Evolutionary conservation across 2,888 invertebrate species (phyloP).

Genomic region (Sussaba pulchella): DNA sequence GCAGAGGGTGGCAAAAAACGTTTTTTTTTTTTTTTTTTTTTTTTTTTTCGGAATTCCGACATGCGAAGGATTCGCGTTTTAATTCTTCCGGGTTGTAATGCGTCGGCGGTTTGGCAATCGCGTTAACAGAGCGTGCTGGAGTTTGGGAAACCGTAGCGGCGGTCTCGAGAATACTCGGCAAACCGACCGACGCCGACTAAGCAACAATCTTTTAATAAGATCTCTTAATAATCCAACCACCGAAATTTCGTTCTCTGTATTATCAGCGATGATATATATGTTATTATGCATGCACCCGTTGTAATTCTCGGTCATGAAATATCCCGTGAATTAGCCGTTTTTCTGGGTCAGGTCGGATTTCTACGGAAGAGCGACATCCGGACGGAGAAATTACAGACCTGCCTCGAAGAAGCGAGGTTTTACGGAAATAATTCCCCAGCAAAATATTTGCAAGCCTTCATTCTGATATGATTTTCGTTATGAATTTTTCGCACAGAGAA

Average conservation of each 20-base stretch:
- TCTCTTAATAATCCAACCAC: conserved; percentile 64
- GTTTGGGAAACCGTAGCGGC: conserved; percentile 35
- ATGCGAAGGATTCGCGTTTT: conserved; percentile 8
- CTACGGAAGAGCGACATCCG: background rate
- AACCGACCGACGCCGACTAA: conserved; percentile 57
- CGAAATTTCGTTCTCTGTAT: conserved; percentile 46
- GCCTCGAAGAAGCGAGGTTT: background rate
- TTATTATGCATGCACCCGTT: no score
- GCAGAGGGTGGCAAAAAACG: conserved; percentile 23
- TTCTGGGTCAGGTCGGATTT: conserved; percentile 34
- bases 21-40: no score
- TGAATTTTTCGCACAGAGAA: background rate
- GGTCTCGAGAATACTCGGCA: conserved; percentile 55
- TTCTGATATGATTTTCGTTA: background rate
- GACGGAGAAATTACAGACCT: background rate
- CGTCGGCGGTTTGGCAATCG: conserved; percentile 14
- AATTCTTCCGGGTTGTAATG: conserved; percentile 41
- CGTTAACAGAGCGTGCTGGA: conserved; percentile 16
- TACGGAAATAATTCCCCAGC: background rate
- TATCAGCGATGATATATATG: conserved; percentile 6
- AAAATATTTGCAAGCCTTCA: background rate
- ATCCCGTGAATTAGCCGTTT: conserved; percentile 24
- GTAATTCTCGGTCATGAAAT: conserved; percentile 16
- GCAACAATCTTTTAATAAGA: conserved; percentile 70
- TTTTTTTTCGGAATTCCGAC: background rate